Evolutionary conservation across 2,113 vertebrate genomes (phyloP).

Genomic region (Daphoenositta chrysoptera): DNA sequence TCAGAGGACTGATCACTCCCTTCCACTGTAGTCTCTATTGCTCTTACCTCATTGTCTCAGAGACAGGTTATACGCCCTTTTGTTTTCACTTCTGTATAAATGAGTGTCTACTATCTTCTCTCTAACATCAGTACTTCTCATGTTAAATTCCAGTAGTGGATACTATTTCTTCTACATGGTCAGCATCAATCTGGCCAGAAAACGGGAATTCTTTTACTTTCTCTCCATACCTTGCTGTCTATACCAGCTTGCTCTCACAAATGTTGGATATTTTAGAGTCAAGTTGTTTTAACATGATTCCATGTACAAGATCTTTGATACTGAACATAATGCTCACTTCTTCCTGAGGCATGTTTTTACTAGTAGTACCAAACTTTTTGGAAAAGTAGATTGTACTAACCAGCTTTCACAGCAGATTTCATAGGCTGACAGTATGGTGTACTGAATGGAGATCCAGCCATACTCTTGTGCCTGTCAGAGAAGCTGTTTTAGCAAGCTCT

Average conservation of each 20-base stretch:
- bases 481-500: background rate
- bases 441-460: background rate
- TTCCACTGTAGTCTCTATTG: background rate
- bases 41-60: background rate
- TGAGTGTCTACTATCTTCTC: background rate
- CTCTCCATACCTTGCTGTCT: background rate
- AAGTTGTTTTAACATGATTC: background rate
- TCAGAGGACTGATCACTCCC: background rate
- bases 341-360: background rate
- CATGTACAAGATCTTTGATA: background rate
- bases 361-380: background rate
- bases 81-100: background rate
- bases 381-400: background rate
- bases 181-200: background rate
- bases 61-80: background rate
- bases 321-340: background rate
- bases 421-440: background rate
- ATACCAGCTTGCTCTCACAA: background rate
- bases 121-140: background rate
- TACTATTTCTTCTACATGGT: background rate
- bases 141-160: background rate
- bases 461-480: too few species aligned
- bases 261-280: background rate
- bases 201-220: background rate
- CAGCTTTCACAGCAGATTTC: background rate